Evolutionary conservation across 37 sponge, comb jelly and placozoan genomes (phyloP).

Genomic region (Ianthella basta): DNA sequence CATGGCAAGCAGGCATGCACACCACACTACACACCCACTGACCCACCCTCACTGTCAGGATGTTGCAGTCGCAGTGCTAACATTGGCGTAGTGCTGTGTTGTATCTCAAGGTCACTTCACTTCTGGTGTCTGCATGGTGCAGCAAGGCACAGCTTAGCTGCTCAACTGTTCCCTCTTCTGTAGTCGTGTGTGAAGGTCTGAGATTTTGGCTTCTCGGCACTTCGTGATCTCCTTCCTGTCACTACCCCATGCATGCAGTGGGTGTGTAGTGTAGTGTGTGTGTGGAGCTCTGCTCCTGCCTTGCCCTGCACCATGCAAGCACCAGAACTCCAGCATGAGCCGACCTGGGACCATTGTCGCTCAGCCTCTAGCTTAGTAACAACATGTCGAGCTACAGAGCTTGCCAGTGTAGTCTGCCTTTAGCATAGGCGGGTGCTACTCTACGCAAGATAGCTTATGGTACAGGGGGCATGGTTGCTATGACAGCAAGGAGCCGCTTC

Average conservation of each 20-base stretch:
- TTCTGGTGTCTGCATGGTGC: conserved; percentile 20
- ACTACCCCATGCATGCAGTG: not conserved
- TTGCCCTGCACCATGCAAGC: conserved; percentile 28
- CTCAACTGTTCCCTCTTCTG: no score
- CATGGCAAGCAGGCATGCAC: not conserved
- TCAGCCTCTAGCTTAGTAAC: not conserved
- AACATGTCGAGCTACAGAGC: not conserved
- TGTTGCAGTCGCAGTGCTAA: conserved; percentile 14
- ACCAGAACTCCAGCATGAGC: conserved; percentile 9
- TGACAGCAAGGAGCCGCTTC: no score
- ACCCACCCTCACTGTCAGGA: no score
- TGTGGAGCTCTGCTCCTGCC: not conserved
- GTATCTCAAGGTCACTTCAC: conserved; percentile 33
- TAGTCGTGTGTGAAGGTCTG: no score
- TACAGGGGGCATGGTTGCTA: no score
- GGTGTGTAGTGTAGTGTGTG: conserved; percentile 18
- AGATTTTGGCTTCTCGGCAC: no score
- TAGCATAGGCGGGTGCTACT: no score
- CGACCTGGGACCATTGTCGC: not conserved
- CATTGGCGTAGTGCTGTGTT: conserved; percentile 82
- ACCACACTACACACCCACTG: conserved; percentile 19
- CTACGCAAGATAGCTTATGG: no score
- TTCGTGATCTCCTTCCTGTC: no score
- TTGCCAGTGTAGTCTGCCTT: not conserved
- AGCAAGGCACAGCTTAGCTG: not conserved